Conservation (phyloP, 2,797 vertebrate species). For the Scolopax bukidnonensis region DNA sequence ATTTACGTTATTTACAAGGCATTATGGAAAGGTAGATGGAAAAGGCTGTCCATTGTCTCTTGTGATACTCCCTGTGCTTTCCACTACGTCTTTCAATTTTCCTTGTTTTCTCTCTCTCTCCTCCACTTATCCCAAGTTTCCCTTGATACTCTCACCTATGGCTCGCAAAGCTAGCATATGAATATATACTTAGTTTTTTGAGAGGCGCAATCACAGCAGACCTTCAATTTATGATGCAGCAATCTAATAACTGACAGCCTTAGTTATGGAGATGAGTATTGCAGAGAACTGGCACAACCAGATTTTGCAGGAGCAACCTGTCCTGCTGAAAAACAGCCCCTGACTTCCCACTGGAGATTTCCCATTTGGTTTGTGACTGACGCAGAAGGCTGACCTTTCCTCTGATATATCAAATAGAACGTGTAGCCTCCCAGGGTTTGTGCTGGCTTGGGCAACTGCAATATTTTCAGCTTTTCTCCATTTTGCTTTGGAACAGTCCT, state of each 20-base stretch:
- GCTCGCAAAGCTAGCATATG: not conserved
- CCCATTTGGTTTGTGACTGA: slow-evolving; percentile 4
- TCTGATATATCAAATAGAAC: not conserved
- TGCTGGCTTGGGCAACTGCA: not conserved
- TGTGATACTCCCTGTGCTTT: not conserved
- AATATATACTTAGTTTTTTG: not conserved
- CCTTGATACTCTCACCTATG: not conserved
- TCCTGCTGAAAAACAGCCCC: not conserved
- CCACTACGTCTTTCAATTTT: not conserved
- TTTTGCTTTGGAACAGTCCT: not conserved
- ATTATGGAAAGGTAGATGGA: not conserved
- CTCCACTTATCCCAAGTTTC: not conserved
- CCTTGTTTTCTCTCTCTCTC: not conserved
- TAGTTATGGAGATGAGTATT: not conserved
- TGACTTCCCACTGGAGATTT: not conserved
- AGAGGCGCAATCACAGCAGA: not conserved
- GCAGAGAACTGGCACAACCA: not conserved
- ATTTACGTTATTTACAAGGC: not conserved
- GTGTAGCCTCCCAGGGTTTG: fast-evolving
- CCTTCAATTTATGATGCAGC: not conserved
- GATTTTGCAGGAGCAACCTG: not conserved
- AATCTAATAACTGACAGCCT: not conserved
- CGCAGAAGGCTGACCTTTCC: slow-evolving; percentile 21
- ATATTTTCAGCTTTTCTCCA: not conserved
- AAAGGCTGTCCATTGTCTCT: not conserved